Evolutionary conservation across 1,140 invertebrate genomes (phyloP), one percentile per base, ranked within the genome.

Genomic region (Goniozus legneri): DNA sequence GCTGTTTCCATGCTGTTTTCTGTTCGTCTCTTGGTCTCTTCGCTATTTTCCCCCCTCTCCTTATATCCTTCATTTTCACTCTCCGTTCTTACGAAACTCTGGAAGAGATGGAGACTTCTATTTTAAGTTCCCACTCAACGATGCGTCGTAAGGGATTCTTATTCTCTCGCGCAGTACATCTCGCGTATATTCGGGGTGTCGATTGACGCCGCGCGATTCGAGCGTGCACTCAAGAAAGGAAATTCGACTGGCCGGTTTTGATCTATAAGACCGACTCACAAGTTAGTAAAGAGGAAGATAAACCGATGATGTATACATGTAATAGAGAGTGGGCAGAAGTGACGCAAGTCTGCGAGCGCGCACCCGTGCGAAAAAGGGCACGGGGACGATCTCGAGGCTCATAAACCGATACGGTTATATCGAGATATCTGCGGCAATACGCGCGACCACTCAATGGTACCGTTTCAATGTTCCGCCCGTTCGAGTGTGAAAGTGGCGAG

Each of bases 391-490:
- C n/a, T n/a, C n/a, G n/a, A n/a, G 56, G 54, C 53, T 55, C 52
- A 64, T 69, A 67, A 67, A 58, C 56, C 56, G 54, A 64, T 63
- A 67, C 63, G 60, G 64, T 64, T 71, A 68, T 70, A 62, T 57
- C 58, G 52, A 52, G 69, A 69, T 68, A 70, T 71, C 66, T 52
- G 58, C 37, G 56, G 58, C 56, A 56, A 52, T 58, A 54, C 56
- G 59, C n/a, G n/a, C 60, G 58, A 61, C 62, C 59, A 58, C 51
- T 61, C 55, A 58, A 67, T 61, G 56, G 54, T 69, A 65, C 69
- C 66, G 67, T 71, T 71, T 71, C 69, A 65, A 70, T 73, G 63
- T 71, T 65, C 64, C 62, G 62, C 60, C 62, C 58, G 48, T 59
- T 48, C 51, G 52, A 65, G 68, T 65, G 60, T 69, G 66, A 73